Conservation (phyloP, 2,888 invertebrate genomes). For the Heliothis peltigera region DNA sequence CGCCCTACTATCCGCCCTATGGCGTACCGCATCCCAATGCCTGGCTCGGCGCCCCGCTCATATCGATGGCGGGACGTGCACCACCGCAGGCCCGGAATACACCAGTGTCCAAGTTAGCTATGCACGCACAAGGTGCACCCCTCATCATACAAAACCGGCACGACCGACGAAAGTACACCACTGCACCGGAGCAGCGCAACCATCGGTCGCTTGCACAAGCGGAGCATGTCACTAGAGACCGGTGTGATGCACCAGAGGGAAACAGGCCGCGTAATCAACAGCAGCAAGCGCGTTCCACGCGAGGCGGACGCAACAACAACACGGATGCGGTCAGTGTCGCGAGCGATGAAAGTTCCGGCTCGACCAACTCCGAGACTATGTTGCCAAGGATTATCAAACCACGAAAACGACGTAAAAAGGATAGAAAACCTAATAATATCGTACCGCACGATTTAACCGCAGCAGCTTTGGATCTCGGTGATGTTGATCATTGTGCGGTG, state of each 20-base stretch:
- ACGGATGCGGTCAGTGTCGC: conserved; percentile 93
- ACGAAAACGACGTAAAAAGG: conserved; percentile 96
- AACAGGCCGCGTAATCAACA: conserved; percentile 84
- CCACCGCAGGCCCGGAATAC: conserved; percentile 83
- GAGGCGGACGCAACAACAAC: conserved; percentile 87
- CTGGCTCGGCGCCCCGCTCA: conserved; percentile 95
- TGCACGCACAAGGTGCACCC: conserved; percentile 96
- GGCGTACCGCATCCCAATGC: conserved; percentile 90
- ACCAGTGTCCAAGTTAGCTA: conserved; percentile 93
- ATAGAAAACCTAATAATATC: conserved; percentile 93
- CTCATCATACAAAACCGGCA: conserved; percentile 93
- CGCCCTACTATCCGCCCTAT: conserved; percentile 88
- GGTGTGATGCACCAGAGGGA: conserved; percentile 81
- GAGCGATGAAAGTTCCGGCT: conserved; percentile 94
- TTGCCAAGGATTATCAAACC: conserved; percentile 97
- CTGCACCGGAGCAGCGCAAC: conserved; percentile 82
- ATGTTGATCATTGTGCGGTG: conserved; percentile 85
- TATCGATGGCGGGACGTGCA: conserved; percentile 93
- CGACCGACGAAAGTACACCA: conserved; percentile 86
- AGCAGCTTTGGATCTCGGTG: conserved; percentile 81
- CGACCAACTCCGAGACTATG: conserved; percentile 92
- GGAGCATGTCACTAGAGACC: conserved; percentile 77
- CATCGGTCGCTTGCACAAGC: conserved; percentile 77
- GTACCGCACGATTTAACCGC: conserved; percentile 83
- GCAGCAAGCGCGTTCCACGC: conserved; percentile 81